These are phyloP conservation scores for Tuta absoluta DNA, from an alignment of 2,888 invertebrate species.

Conservation along the genomic window DNA sequence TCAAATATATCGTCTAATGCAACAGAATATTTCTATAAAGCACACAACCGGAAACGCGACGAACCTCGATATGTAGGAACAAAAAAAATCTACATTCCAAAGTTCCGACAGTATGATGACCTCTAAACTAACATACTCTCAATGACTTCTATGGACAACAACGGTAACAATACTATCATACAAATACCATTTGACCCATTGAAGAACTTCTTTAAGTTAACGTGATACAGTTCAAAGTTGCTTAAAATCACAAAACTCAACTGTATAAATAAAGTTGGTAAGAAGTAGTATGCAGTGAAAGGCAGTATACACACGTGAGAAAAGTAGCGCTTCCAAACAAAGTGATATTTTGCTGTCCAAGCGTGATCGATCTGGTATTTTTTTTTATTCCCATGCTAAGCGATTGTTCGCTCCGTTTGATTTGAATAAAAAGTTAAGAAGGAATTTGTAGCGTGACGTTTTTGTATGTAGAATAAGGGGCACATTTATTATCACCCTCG, in stretches of 20 bases:
- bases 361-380: slow-evolving; percentile 75
- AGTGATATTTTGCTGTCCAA: slow-evolving; percentile 75
- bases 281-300: slow-evolving; percentile 67
- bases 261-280: background rate
- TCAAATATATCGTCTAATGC: background rate
- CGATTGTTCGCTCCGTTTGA: slow-evolving; percentile 8
- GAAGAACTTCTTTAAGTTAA: background rate
- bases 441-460: background rate
- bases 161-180: slow-evolving; percentile 59
- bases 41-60: slow-evolving; percentile 13
- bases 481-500: too few relatives aligned
- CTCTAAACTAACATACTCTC: slow-evolving; percentile 76
- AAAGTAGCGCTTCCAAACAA: slow-evolving; percentile 75
- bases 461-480: too few relatives aligned
- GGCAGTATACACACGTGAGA: slow-evolving; percentile 66
- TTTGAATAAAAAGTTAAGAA: background rate
- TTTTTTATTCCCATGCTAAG: slow-evolving; percentile 62
- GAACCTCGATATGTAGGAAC: slow-evolving; percentile 18
- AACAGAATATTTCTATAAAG: background rate
- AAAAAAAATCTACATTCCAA: slow-evolving; percentile 21
- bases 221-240: background rate
- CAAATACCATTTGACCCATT: background rate
- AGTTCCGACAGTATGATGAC: slow-evolving; percentile 63
- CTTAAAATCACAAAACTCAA: too few relatives aligned
- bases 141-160: slow-evolving; percentile 76